Conservation (phyloP, 2,797 vertebrate genomes). For the Poecilia velifera region DNA sequence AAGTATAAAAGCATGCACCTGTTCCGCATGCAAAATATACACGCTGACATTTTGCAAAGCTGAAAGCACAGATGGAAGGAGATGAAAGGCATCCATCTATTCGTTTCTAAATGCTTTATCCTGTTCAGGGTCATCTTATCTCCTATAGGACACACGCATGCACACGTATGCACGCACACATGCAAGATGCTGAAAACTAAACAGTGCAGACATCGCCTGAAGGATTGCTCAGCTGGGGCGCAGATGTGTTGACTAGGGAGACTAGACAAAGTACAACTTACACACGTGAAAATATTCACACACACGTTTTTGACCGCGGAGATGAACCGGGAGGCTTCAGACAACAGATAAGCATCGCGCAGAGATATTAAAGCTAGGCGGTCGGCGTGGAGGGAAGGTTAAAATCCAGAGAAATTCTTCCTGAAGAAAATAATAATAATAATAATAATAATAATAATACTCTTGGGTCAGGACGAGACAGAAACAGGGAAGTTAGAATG, state of each 20-base stretch:
- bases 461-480: constrained; percentile 54
- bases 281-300: constrained; percentile 35
- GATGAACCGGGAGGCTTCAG: constrained; percentile 39
- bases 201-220: constrained; percentile 67
- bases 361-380: constrained; percentile 39
- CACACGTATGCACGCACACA: constrained; percentile 20
- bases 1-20: constrained; percentile 36
- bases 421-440: constrained; percentile 18
- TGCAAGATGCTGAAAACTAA: constrained; percentile 69
- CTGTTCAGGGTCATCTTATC: constrained; percentile 48
- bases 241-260: constrained; percentile 80
- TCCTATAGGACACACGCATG: constrained; percentile 23
- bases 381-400: constrained; percentile 46
- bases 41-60: constrained; percentile 6
- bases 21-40: constrained; percentile 22
- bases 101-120: constrained; percentile 45
- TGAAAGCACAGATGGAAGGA: constrained; percentile 25
- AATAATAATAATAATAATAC: constrained; percentile 35
- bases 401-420: constrained; percentile 46
- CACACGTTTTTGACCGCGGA: constrained; percentile 21
- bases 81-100: constrained; percentile 53
- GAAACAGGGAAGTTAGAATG: constrained; percentile 62
- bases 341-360: constrained; percentile 39
- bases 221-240: constrained; percentile 77
- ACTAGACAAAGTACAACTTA: constrained; percentile 48